Evolutionary conservation across 2,888 invertebrate species (phyloP).

Genomic region (Acanthosepion pharaonis): DNA sequence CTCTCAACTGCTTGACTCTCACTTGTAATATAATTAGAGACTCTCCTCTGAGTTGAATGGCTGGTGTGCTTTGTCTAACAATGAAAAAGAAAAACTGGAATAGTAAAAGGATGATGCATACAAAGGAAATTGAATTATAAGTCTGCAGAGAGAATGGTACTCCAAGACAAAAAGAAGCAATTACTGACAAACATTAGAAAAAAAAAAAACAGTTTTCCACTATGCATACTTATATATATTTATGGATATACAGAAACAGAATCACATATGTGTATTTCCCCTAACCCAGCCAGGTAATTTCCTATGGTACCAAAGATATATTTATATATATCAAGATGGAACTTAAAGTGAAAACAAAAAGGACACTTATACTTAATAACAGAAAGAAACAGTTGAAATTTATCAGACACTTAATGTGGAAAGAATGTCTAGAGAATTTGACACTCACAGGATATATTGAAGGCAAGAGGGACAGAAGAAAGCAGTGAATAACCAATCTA

Average conservation of each 20-base stretch:
- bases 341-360: too few species aligned
- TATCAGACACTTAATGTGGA: too few species aligned
- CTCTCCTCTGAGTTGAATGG: not conserved
- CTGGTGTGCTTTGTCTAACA: not conserved
- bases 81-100: not conserved
- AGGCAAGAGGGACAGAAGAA: too few species aligned
- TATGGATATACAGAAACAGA: not conserved
- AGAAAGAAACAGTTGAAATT: too few species aligned
- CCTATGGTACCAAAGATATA: too few species aligned
- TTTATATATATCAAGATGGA: too few species aligned
- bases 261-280: not conserved
- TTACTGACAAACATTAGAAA: not conserved
- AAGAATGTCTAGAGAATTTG: too few species aligned
- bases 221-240: not conserved
- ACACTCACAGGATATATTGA: too few species aligned
- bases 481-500: too few species aligned
- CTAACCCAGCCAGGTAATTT: too few species aligned
- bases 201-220: not conserved
- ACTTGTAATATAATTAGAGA: not conserved
- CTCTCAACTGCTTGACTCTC: not conserved
- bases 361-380: too few species aligned
- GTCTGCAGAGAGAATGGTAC: not conserved
- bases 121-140: not conserved
- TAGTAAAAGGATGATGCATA: constrained; percentile 4
- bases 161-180: not conserved